phyloP scores from a whole-genome alignment of 2,888 invertebrate species.

The Bimastos eiseni region DNA sequence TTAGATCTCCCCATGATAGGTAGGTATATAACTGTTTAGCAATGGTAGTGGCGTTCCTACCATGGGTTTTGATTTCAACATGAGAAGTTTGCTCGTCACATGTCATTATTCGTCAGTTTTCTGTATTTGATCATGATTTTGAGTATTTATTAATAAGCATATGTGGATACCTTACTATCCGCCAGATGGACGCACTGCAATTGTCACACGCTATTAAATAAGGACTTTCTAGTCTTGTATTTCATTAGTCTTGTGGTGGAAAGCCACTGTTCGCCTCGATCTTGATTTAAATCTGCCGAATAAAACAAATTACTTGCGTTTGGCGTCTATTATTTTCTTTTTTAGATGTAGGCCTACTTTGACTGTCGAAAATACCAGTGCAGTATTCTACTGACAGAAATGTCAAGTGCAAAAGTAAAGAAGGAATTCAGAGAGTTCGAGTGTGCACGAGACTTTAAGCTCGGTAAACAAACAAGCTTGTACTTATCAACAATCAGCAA shows the following conservation, averaged over 20 bases:
- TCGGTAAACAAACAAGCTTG: slow-evolving; percentile 18
- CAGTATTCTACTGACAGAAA: background rate
- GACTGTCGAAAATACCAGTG: background rate
- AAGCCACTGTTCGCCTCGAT: background rate
- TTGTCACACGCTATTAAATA: too few relatives aligned
- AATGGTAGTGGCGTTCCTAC: too few relatives aligned
- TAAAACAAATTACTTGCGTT: background rate
- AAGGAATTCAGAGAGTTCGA: slow-evolving; percentile 26
- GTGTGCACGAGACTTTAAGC: slow-evolving; percentile 16
- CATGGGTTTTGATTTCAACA: too few relatives aligned
- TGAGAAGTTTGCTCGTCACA: too few relatives aligned
- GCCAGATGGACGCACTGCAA: too few relatives aligned
- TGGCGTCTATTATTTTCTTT: background rate
- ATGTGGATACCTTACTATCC: too few relatives aligned
- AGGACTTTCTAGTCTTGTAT: too few relatives aligned
- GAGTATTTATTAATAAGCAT: too few relatives aligned
- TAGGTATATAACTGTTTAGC: too few relatives aligned
- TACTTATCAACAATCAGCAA: background rate
- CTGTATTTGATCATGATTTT: too few relatives aligned
- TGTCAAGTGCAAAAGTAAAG: slow-evolving; percentile 23
- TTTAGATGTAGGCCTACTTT: background rate
- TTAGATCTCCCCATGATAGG: too few relatives aligned
- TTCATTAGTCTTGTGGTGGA: background rate
- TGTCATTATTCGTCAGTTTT: too few relatives aligned
- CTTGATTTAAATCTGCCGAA: background rate